Percentiles rank a stretch among this genome's conserved stretches.
These are phyloP conservation scores for Corythornis cristatus DNA, from an alignment of 2,113 vertebrate species.

Conservation along the genomic window DNA sequence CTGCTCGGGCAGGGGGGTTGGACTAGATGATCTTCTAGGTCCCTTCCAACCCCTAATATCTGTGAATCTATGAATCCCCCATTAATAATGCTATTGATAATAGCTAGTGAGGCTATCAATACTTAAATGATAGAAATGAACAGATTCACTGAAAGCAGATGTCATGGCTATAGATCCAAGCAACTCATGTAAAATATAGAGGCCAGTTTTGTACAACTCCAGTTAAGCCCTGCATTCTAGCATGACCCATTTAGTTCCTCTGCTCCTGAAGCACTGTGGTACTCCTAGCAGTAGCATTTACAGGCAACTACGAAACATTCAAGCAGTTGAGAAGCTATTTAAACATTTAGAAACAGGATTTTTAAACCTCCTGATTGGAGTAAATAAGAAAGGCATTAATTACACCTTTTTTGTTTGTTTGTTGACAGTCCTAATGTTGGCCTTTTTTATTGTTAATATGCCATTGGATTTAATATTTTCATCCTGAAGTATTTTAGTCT, in stretches of 20 bases:
- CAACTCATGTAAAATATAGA: not conserved
- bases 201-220: not conserved
- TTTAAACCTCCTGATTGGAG: not conserved
- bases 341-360: not conserved
- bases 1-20: too few relatives aligned
- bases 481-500: not conserved
- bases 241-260: not conserved
- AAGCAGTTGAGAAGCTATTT: not conserved
- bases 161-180: not conserved
- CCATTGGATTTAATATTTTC: not conserved
- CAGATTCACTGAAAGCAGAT: not conserved
- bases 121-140: not conserved
- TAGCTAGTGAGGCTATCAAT: not conserved
- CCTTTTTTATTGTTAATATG: not conserved
- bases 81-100: not conserved
- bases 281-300: not conserved
- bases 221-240: not conserved
- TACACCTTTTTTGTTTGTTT: not conserved
- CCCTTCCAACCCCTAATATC: too few relatives aligned
- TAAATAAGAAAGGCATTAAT: not conserved
- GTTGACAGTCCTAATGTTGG: not conserved
- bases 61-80: not conserved
- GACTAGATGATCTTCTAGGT: too few relatives aligned
- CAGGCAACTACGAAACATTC: not conserved
- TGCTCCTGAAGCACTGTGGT: not conserved